Evolutionary conservation across 2,797 vertebrate genomes (phyloP).

Genomic region (Enteromius argenteus): DNA sequence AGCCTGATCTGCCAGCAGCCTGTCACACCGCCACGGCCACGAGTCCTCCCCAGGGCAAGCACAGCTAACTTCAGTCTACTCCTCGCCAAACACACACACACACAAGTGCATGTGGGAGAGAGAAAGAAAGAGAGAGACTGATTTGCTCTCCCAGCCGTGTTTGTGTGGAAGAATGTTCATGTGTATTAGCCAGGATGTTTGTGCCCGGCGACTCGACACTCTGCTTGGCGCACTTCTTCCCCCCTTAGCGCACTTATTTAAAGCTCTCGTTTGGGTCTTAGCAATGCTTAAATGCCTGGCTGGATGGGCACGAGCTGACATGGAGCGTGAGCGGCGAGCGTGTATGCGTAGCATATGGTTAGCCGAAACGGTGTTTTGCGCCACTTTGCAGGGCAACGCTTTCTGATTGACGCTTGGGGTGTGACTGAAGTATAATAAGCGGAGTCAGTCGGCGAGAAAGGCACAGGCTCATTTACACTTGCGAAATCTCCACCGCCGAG

Average conservation of each 20-base stretch:
- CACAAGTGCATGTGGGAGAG: slow-evolving; percentile 32
- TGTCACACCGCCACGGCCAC: slow-evolving; percentile 69
- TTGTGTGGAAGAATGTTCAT: slow-evolving; percentile 53
- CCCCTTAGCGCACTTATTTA: slow-evolving; percentile 44
- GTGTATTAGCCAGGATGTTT: slow-evolving; percentile 51
- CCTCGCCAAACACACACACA: slow-evolving; percentile 50
- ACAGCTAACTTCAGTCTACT: slow-evolving; percentile 62
- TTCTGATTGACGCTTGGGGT: slow-evolving; percentile 56
- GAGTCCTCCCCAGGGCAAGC: slow-evolving; percentile 64
- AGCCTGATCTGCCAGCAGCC: slow-evolving; percentile 77
- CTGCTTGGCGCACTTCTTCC: slow-evolving; percentile 37
- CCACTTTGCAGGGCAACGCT: slow-evolving; percentile 63
- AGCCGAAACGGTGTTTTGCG: slow-evolving; percentile 59
- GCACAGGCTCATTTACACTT: slow-evolving; percentile 61
- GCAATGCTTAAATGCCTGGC: slow-evolving; percentile 56
- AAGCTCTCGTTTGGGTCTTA: slow-evolving; percentile 56
- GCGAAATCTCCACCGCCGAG: slow-evolving; percentile 40
- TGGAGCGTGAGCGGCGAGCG: slow-evolving; percentile 54
- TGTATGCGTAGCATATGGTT: slow-evolving; percentile 63
- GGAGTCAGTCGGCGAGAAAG: slow-evolving; percentile 54
- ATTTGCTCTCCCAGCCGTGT: slow-evolving; percentile 56
- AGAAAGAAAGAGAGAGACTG: background rate
- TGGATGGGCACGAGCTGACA: slow-evolving; percentile 47
- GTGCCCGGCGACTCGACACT: slow-evolving; percentile 2
- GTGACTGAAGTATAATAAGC: slow-evolving; percentile 67